Evolutionary conservation across 2,888 invertebrate genomes (phyloP).

Genomic region (Cephonodes hylas): DNA sequence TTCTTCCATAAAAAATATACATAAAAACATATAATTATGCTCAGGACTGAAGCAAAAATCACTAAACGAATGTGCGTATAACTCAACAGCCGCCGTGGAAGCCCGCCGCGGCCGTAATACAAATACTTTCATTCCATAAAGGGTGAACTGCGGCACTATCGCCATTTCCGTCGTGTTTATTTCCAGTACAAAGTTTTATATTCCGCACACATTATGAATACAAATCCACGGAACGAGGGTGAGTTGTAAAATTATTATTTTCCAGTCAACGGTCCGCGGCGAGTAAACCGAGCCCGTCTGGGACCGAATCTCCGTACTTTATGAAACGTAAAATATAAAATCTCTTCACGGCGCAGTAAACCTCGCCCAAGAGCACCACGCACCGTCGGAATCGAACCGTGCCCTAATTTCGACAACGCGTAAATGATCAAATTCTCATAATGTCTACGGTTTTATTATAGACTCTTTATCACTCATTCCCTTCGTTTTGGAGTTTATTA

Average conservation of each 20-base stretch:
- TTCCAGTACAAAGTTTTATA: slow-evolving; percentile 23
- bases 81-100: background rate
- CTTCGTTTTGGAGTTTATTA: slow-evolving; percentile 1
- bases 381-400: slow-evolving; percentile 18
- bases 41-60: no score
- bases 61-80: background rate
- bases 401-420: slow-evolving; percentile 1
- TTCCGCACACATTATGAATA: slow-evolving; percentile 25
- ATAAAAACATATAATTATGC: background rate
- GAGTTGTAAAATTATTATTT: slow-evolving; percentile 32
- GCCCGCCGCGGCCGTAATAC: slow-evolving; percentile 10
- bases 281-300: slow-evolving; percentile 11
- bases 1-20: no score
- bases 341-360: slow-evolving; percentile 24
- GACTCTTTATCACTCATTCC: slow-evolving; percentile 9
- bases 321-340: slow-evolving; percentile 30
- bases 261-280: slow-evolving; percentile 24
- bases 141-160: slow-evolving; percentile 5
- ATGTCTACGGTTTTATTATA: slow-evolving; percentile 5
- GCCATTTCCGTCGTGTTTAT: slow-evolving; percentile 9
- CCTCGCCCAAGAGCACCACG: slow-evolving; percentile 21
- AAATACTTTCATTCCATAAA: slow-evolving; percentile 18
- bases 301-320: slow-evolving; percentile 18
- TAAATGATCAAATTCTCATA: slow-evolving; percentile 13
- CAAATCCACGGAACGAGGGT: slow-evolving; percentile 20